Conservation (phyloP, 1,140 invertebrate species). For the Choristoneura fumiferana region DNA sequence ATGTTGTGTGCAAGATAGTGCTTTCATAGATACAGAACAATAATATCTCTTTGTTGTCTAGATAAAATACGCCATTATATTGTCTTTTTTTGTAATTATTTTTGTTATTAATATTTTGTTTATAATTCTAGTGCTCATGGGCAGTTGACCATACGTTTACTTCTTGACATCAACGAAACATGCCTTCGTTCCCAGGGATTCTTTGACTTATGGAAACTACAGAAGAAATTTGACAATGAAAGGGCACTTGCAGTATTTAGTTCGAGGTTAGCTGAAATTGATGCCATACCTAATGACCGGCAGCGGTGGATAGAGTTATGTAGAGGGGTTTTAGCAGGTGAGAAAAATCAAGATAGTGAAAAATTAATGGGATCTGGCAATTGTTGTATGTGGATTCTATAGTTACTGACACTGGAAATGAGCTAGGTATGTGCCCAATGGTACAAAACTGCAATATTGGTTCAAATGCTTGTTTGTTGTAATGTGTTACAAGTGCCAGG, state of each 20-base stretch:
- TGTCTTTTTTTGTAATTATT: constrained; percentile 13
- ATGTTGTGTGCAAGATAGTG: too few relatives aligned
- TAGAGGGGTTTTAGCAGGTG: constrained; percentile 81
- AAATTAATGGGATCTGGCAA: too few relatives aligned
- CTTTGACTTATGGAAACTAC: constrained; percentile 92
- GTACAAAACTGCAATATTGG: too few relatives aligned
- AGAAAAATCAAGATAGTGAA: background rate
- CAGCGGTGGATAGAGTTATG: constrained; percentile 81
- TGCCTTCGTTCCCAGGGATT: constrained; percentile 94
- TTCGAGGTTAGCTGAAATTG: constrained; percentile 78
- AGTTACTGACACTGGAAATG: background rate
- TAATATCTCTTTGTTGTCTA: background rate
- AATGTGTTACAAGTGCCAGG: too few relatives aligned
- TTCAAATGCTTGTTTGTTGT: too few relatives aligned
- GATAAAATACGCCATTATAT: too few relatives aligned
- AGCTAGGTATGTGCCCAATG: constrained; percentile 4
- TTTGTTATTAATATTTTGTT: constrained; percentile 33
- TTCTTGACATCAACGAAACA: constrained; percentile 95
- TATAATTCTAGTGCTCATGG: constrained; percentile 88
- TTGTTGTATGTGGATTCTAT: background rate
- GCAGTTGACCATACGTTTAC: constrained; percentile 90
- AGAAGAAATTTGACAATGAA: constrained; percentile 82
- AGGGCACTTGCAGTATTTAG: constrained; percentile 77
- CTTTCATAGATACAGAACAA: background rate
- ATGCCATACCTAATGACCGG: constrained; percentile 75